Conservation (phyloP, 2,888 invertebrate species). For the Marasmarcha lunaedactyla region DNA sequence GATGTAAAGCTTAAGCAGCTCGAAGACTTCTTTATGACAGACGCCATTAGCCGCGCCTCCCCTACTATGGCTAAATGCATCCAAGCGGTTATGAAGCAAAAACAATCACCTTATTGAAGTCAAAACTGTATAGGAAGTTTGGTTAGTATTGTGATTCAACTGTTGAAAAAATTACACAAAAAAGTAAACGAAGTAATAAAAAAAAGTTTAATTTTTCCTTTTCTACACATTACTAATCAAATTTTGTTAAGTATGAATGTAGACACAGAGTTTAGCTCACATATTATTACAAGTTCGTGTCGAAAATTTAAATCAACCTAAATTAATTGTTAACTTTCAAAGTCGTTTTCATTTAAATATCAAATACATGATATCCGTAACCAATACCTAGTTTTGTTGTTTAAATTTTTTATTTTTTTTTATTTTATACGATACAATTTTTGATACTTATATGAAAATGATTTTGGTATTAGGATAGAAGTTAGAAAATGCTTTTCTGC, state of each 20-base stretch:
- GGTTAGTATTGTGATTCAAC: slow-evolving; percentile 31
- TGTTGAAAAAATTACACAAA: too few relatives aligned
- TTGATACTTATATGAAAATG: slow-evolving; percentile 1
- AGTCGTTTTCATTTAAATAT: neutral
- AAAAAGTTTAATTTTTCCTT: too few relatives aligned
- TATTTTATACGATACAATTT: neutral
- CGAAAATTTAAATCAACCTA: too few relatives aligned
- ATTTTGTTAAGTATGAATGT: too few relatives aligned
- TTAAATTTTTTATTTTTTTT: neutral
- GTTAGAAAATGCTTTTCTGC: slow-evolving; percentile 48
- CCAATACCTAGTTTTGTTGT: neutral
- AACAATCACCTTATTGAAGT: slow-evolving; percentile 46
- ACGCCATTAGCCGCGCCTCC: slow-evolving; percentile 94
- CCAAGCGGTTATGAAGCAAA: slow-evolving; percentile 86
- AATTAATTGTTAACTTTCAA: neutral
- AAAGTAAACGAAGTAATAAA: too few relatives aligned
- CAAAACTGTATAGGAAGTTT: slow-evolving; percentile 16
- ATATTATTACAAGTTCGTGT: too few relatives aligned
- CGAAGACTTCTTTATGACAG: slow-evolving; percentile 95
- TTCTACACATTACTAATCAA: too few relatives aligned
- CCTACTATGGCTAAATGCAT: slow-evolving; percentile 99
- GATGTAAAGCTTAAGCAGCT: slow-evolving; percentile 82
- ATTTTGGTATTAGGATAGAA: slow-evolving; percentile 24
- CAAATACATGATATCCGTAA: neutral
- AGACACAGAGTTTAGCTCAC: too few relatives aligned